Percentiles rank a stretch among this genome's conserved stretches.
phyloP scores from a whole-genome alignment of 1,140 invertebrate genomes.

The Caenorhabditis remanei region DNA sequence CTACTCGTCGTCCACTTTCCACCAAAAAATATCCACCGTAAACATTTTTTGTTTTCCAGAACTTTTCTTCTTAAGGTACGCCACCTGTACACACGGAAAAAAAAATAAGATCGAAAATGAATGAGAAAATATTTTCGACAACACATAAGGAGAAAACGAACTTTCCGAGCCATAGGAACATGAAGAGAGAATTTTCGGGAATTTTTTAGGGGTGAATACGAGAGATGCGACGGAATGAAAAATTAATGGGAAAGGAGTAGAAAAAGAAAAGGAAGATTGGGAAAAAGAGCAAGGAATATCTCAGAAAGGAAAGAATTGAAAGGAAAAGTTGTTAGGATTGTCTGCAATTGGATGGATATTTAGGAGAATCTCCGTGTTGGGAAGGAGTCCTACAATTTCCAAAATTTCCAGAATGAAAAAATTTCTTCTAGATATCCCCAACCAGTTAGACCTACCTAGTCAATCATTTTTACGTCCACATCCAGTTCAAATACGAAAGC shows the following conservation, averaged over 20 bases:
- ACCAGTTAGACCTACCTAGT: too few species aligned
- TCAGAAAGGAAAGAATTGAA: not conserved
- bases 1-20: too few species aligned
- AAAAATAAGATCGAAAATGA: not conserved
- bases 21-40: too few species aligned
- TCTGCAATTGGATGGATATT: too few species aligned
- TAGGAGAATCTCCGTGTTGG: too few species aligned
- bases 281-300: not conserved
- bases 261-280: not conserved
- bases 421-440: too few species aligned
- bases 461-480: too few species aligned
- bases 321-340: too few species aligned
- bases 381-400: too few species aligned
- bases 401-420: too few species aligned
- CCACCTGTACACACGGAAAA: not conserved
- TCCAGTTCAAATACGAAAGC: too few species aligned
- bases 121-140: conserved; percentile 11
- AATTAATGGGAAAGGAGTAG: not conserved
- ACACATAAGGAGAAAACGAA: not conserved
- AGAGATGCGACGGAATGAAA: not conserved
- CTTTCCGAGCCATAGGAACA: conserved; percentile 6
- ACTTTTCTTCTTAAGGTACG: not conserved
- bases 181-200: not conserved
- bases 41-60: too few species aligned
- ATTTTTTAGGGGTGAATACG: not conserved